Base-by-base conservation (phyloP, 2,888 invertebrate species). In the Sepioteuthis lessoniana region DNA sequence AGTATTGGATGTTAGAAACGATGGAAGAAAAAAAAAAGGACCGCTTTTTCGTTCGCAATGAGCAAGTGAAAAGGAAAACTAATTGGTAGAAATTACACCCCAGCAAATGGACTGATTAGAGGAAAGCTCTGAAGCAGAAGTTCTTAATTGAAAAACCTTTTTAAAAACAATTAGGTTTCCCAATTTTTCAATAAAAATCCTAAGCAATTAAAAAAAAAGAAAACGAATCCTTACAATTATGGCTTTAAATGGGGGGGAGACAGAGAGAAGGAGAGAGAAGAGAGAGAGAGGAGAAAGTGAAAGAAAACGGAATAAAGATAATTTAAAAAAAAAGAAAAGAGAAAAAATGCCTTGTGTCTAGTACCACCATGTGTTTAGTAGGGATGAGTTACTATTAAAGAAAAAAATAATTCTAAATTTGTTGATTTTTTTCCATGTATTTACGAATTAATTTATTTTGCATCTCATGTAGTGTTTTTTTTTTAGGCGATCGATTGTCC, bases 131-230 rank as follows among this genome's bases (percentile, higher is more conserved):
- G n/a, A 35, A 76, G 76, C 13, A 13, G 76, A n/a, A 76, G n/a
- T n/a, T 76, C n/a, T 76, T 76, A 76, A 76, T 76, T 76, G 76
- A 76, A 76, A 76, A 35, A 76, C 76, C 76, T n/a, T 76, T 76
- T 76, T 35, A n/a, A 76, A 76, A 76, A 76, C 76, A 76, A 76
- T 76, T 76, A 76, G 76, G 13, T 76, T 35, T 35, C 76, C 76
- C 76, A 35, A 76, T 76, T 76, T 76, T 35, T n/a, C 76, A n/a
- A 76, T n/a, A n/a, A 76, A 76, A 76, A 76, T 76, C 35, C n/a
- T 5, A 0, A n/a, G 76, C 76, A 76, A 76, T 76, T 76, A 76
- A 76, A 35, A 13, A 76, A 47, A 0, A 76, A 76, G 10, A 28
- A 76, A 76, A 76, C 16, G 76, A 16, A 19, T 76, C 76, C n/a